Base-by-base conservation (phyloP, 2,888 invertebrate species). In the Stictocephala bisonia region DNA sequence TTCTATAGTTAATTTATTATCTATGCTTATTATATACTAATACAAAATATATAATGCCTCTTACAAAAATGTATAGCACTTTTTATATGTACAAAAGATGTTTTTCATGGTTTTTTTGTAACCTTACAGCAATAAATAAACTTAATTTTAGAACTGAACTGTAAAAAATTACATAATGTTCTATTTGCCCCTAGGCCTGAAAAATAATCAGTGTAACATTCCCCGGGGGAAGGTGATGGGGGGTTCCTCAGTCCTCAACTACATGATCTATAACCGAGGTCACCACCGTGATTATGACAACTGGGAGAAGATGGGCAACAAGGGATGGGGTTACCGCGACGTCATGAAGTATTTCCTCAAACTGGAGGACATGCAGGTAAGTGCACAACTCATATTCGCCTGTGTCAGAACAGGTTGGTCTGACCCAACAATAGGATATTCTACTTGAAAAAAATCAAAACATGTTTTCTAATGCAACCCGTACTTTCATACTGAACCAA, bases 241-340 rank as follows among this genome's bases (percentile, higher is more conserved):
- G 4, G 95, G 95, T 1, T 90, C 90, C 3, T 92, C 92, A 75
- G 90, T 91, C 0, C 85, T 94, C 13, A 95, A 95, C 82, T 91
- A 90, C 79, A 93, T 95, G 93, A 89, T 92, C 80, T 93, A 92
- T 80, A 91, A 91, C 0, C 85, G 93, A 75, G 93, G 92, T 9
- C 87, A 90, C 79, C 86, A 87, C 0, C 83, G 85, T 2, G 94
- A 95, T 81, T 95, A 92, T 82, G 91, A 95, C 80, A 84, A 86
- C 3, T 95, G 95, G 95, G 88, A 88, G n/a, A 85, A 85, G 0
- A 81, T 90, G 80, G 94, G 92, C 0, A 92, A 92, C 81, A 83
- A 66, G 0, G 92, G 91, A 0, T 93, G 93, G 93, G 88, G 90
- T 56, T 93, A 88, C 86, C 84, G 88, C 24, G 88, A 92, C 22